Evolutionary conservation across 2,797 vertebrate species (phyloP), one percentile per base, ranked within the genome.

Genomic region (Linurgus olivaceus): DNA sequence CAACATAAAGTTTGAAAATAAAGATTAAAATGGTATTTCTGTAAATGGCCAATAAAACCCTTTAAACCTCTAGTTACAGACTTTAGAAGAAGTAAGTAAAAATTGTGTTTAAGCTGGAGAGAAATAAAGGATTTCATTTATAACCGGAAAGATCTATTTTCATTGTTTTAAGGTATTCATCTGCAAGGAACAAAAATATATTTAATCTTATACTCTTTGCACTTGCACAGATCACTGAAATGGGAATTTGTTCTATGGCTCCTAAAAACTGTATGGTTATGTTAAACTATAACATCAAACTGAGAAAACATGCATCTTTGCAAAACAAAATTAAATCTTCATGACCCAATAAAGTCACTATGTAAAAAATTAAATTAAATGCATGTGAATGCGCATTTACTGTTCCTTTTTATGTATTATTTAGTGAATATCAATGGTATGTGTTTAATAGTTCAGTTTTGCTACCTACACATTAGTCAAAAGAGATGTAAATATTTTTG

Each of bases 301-400:
- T 58, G 58, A 89, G 50, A 83, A 91, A 96, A 90, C 55, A 42
- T 92, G 52, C 84, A 62, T 95, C 61, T 62, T 94, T 90, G 76
- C 88, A 90, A 88, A 97, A 79, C 61, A 90, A 92, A 92, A 45
- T 91, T 95, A 94, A 93, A 94, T 89, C 79, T 88, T 91, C 73
- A 95, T 87, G 84, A 85, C 93, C 94, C 95, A 57, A 63, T 86
- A 78, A 98, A 98, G 97, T 97, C 96, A 96, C 98, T 97, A 85
- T 97, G 98, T 98, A 98, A 97, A 96, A 94, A 90, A 65, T 47
- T 91, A 96, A 97, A 96, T 96, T 96, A 98, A 96, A 98, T 98
- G 98, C 99, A 99, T 99, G 99, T 98, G 98, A 98, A 98, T 98
- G 98, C 98, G 98, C 97, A 98, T 94, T 98, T 98, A 98, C 95